Base-by-base conservation (phyloP, 2,888 invertebrate species). In the Thera obeliscata region DNA sequence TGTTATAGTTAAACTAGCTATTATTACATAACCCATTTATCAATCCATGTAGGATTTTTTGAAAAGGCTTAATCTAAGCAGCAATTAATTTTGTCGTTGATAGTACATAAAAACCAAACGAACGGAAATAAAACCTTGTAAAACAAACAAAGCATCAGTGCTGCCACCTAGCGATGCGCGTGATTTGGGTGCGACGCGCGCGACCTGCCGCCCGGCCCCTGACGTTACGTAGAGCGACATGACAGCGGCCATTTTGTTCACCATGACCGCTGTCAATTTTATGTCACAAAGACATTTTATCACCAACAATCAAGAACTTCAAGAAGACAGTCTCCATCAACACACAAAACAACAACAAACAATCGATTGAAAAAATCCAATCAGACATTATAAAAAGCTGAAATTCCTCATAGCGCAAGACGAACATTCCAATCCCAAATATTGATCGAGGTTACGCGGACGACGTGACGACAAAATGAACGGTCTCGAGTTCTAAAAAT, bases 281-380 rank as follows among this genome's bases (percentile, higher is more conserved):
- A 86, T 92, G 93, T 93, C 93, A 93, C 79, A 74, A 79, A 83
- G 93, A 92, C 92, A 87, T 89, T 85, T 83, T 86, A 85, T 76
- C 81, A 83, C 85, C 55, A 88, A 12, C 89, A 54, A 88, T 89
- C 89, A 91, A n/a, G n/a, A n/a, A n/a, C n/a, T n/a, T n/a, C n/a
- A n/a, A 85, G 76, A 70, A 75, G 79, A 87, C 50, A 12, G 7
- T 7, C 3, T 50, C 50, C 52, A 33, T 33, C 49, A 5, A 48
- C 2, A 49, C 2, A 33, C 22, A 88, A 86, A 88, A 87, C 87
- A 89, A 89, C 82, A 89, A 90, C 87, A 90, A 90, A 89, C 87
- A 87, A 80, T 60, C 8, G 55, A 36, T 36, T 35, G 2, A 50
- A 12, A 50, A 50, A 33, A 9, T 52, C 52, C 52, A 9, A 33